phyloP scores from a whole-genome alignment of 2,797 vertebrate genomes.

The Enoplosus armatus region DNA sequence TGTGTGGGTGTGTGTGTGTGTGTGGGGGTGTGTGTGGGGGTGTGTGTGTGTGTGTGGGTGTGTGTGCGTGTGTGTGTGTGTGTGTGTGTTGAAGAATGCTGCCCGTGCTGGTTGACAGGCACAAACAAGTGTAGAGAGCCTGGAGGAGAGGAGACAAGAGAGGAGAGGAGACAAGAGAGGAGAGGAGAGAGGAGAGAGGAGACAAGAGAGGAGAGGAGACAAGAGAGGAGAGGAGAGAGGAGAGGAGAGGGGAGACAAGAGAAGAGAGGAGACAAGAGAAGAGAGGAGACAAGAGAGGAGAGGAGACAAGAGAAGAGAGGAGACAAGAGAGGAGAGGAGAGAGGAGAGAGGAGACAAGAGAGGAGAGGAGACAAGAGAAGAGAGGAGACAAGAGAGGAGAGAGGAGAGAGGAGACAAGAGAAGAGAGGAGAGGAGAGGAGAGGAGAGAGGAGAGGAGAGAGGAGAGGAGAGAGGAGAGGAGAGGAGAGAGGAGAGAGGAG shows the following conservation, averaged over 20 bases:
- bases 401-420: neutral
- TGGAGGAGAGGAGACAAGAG: conserved; percentile 1
- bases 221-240: neutral
- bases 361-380: neutral
- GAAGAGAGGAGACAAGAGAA: neutral
- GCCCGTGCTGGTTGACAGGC: conserved; percentile 74
- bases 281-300: neutral
- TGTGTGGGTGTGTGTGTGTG: conserved; percentile 29
- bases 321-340: neutral
- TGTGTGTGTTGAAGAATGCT: conserved; percentile 59
- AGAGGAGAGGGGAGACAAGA: no score
- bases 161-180: neutral
- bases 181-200: neutral
- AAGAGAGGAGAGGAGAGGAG: neutral
- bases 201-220: neutral
- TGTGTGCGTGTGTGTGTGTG: conserved; percentile 33
- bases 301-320: neutral
- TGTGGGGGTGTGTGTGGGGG: conserved; percentile 30
- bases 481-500: neutral
- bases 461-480: neutral
- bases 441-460: neutral
- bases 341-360: neutral
- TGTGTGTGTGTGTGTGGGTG: conserved; percentile 31
- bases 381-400: neutral
- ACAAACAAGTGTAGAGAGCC: conserved; percentile 67